Conservation (phyloP, 2,113 vertebrate species). For the Myiozetetes cayanensis region DNA sequence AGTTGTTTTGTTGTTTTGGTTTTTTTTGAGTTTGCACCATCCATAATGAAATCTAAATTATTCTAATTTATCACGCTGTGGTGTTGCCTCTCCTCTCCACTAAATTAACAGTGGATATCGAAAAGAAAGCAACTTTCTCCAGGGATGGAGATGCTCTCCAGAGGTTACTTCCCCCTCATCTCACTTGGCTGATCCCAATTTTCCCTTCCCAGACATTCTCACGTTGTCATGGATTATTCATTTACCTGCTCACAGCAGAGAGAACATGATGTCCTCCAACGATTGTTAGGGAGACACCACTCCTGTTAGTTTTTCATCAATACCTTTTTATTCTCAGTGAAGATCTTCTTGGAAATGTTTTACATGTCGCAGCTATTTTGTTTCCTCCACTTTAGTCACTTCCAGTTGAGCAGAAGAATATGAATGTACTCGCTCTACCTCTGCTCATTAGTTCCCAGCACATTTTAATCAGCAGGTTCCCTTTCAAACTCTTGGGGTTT, state of each 20-base stretch:
- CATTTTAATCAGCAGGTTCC: not conserved
- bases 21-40: not conserved
- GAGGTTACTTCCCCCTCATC: not conserved
- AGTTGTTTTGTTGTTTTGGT: not conserved
- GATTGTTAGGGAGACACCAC: constrained; percentile 7
- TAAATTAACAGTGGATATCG: not conserved
- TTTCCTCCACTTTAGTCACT: constrained; percentile 3
- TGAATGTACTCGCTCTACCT: not conserved
- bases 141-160: not conserved
- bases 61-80: not conserved
- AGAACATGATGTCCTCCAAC: constrained; percentile 43
- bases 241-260: not conserved
- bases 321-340: not conserved
- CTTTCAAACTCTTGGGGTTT: not conserved
- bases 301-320: constrained; percentile 30
- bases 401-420: not conserved
- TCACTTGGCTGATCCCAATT: not conserved
- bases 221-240: not conserved
- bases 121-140: not conserved
- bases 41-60: not conserved
- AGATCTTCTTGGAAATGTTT: constrained; percentile 34
- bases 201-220: not conserved
- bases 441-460: not conserved
- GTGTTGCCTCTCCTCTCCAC: not conserved
- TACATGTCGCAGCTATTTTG: constrained; percentile 1